Base-by-base conservation (phyloP, 2,888 invertebrate species). In the Caprella mutica region DNA sequence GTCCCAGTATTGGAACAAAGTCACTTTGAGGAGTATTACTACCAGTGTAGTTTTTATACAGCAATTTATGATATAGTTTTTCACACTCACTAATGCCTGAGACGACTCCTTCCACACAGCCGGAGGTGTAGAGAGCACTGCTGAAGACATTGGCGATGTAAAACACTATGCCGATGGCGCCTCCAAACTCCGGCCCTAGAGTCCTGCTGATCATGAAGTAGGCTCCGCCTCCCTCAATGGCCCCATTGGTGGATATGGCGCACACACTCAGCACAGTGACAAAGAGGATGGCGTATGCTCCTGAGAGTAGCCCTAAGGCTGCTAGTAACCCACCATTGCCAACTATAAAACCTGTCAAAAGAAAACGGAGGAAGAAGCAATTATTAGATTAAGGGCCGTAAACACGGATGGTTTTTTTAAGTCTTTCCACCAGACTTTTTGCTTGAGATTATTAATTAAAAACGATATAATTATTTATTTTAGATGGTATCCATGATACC, bases 191-290 rank as follows among this genome's bases (percentile, higher is more conserved):
- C 0, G 97, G 91, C 21, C 98, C 98, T 48, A 99, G 76, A 0
- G 97, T 94, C 68, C 98, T 80, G 74, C 94, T 96, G 67, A 98
- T 97, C 98, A 99, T 98, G 76, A 96, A 99, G 71, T 99, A 99
- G 39, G 96, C 97, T 14, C 98, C 98, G 1, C 98, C 98, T 8
- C 98, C 97, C 77, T 98, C 94, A 0, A 99, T 87, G 26, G 97
- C 97, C 19, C 98, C 98, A 77, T 99, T 99, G 29, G 97, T 98
- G 2, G 94, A 96, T 70, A 98, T 93, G 30, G 98, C 97, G 75
- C 97, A 97, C 50, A 98, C 89, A 0, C 96, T 96, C 29, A 90
- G 84, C 1, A 97, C 94, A 0, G 98, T 98, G 71, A 94, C 88
- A 29, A 92, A 74, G 51, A 99, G 81, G 70, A 98, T 97, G n/a